Conservation (phyloP, 2,797 vertebrate genomes). For the Catostomus latipinnis region DNA sequence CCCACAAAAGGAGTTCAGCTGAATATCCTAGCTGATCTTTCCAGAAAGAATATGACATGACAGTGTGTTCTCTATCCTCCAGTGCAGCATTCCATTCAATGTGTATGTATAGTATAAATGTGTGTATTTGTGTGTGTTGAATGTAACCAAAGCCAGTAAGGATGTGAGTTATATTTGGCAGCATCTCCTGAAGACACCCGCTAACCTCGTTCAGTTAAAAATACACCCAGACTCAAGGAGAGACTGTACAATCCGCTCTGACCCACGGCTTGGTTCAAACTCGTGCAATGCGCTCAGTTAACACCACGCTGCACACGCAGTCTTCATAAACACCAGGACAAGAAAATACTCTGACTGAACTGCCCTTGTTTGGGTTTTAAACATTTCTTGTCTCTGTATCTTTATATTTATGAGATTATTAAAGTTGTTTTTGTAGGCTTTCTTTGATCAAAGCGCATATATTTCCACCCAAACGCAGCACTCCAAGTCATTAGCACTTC, state of each 20-base stretch:
- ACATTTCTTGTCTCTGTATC: not conserved
- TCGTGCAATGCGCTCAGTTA: not conserved
- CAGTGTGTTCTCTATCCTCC: not conserved
- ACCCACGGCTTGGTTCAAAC: conserved; percentile 29
- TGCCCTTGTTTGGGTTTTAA: not conserved
- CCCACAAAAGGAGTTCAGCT: no score
- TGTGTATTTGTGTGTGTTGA: conserved; percentile 44
- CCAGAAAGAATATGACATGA: no score
- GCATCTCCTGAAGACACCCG: conserved; percentile 51
- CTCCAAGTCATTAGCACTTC: conserved; percentile 41
- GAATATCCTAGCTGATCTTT: no score
- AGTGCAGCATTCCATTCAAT: conserved; percentile 23
- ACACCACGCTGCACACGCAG: not conserved
- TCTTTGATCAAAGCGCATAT: conserved; percentile 41
- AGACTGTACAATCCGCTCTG: conserved; percentile 37
- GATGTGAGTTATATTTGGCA: conserved; percentile 61
- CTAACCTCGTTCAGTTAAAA: conserved; percentile 57
- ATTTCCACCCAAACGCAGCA: conserved; percentile 38
- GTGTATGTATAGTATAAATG: conserved; percentile 7
- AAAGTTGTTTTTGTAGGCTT: conserved; percentile 24
- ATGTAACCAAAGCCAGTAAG: conserved; percentile 56
- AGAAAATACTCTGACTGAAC: not conserved
- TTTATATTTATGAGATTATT: conserved; percentile 4
- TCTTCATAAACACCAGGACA: not conserved
- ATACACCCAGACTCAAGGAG: conserved; percentile 54